phyloP scores from a whole-genome alignment of 2,797 vertebrate genomes.

The Geotrypetes seraphini region DNA sequence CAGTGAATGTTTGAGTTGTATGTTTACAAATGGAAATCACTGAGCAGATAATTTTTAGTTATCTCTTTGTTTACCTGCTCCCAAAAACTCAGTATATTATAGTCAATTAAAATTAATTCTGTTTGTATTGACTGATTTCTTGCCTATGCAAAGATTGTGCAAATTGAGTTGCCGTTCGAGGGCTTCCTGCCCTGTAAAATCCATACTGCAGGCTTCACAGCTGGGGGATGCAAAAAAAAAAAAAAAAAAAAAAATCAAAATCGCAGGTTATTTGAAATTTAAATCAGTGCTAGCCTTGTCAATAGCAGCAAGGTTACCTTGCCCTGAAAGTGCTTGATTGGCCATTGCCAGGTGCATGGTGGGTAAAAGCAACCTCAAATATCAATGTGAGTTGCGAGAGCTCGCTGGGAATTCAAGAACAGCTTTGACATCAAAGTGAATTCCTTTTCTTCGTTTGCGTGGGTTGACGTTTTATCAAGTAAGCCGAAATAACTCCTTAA shows the following conservation, averaged over 20 bases:
- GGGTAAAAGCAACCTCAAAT: slow-evolving; percentile 21
- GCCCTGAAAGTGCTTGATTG: slow-evolving; percentile 27
- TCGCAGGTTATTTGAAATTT: slow-evolving; percentile 57
- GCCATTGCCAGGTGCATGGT: background rate
- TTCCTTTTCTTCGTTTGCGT: too few relatives aligned
- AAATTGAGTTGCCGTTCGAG: slow-evolving; percentile 31
- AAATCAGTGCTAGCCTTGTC: slow-evolving; percentile 50
- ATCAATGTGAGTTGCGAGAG: slow-evolving; percentile 7
- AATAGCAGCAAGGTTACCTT: slow-evolving; percentile 44
- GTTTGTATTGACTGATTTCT: slow-evolving; percentile 57
- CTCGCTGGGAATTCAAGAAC: too few relatives aligned
- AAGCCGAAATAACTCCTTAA: too few relatives aligned
- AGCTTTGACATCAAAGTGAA: too few relatives aligned
- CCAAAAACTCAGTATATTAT: slow-evolving; percentile 52
- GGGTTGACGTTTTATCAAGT: too few relatives aligned
- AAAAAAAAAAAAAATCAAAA: slow-evolving; percentile 47
- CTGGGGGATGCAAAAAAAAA: slow-evolving; percentile 35
- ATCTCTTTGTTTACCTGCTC: slow-evolving; percentile 29
- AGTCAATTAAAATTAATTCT: slow-evolving; percentile 66
- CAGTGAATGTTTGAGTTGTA: slow-evolving; percentile 17
- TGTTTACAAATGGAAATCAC: slow-evolving; percentile 49
- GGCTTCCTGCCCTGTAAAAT: slow-evolving; percentile 54
- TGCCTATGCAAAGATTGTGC: slow-evolving; percentile 51
- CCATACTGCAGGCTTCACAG: slow-evolving; percentile 52
- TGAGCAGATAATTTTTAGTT: slow-evolving; percentile 24